phyloP scores from a whole-genome alignment of 2,113 vertebrate genomes.

The Tetrao urogallus region DNA sequence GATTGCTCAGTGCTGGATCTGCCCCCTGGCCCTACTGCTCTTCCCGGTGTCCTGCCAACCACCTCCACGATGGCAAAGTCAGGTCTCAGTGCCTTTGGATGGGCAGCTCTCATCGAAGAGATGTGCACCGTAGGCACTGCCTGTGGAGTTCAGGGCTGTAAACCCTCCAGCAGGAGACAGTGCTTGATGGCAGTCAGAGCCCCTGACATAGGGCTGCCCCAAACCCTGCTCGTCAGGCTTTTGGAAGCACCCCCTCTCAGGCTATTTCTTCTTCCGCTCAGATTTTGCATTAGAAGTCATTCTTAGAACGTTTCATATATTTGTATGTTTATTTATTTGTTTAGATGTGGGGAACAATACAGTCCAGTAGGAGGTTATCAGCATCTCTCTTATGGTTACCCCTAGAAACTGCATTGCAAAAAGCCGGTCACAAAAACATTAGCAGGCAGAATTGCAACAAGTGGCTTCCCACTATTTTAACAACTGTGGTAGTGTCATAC shows the following conservation, averaged over 20 bases:
- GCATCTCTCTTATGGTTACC: not conserved
- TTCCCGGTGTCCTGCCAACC: not conserved
- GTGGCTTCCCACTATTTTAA: not conserved
- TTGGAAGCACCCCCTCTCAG: not conserved
- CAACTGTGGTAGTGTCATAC: not conserved
- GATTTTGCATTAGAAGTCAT: not conserved
- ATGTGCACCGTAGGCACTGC: conserved; percentile 16
- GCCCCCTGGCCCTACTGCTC: not conserved
- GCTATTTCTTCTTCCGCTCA: not conserved
- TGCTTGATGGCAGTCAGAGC: not conserved
- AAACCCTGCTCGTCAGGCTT: not conserved
- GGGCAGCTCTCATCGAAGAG: not conserved
- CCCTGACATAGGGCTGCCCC: not conserved
- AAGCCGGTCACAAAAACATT: not conserved
- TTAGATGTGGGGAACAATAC: not conserved
- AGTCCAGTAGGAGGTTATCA: not conserved
- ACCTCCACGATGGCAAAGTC: not conserved
- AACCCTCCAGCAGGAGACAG: not conserved
- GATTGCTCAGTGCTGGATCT: not conserved
- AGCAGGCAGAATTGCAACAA: not conserved
- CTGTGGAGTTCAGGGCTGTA: not conserved
- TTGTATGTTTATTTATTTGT: too few species aligned
- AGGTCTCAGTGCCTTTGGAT: not conserved
- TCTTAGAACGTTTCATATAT: not conserved
- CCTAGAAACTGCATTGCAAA: not conserved